Evolutionary conservation across 2,113 vertebrate species (phyloP).

Genomic region (Sminthopsis crassicaudata): DNA sequence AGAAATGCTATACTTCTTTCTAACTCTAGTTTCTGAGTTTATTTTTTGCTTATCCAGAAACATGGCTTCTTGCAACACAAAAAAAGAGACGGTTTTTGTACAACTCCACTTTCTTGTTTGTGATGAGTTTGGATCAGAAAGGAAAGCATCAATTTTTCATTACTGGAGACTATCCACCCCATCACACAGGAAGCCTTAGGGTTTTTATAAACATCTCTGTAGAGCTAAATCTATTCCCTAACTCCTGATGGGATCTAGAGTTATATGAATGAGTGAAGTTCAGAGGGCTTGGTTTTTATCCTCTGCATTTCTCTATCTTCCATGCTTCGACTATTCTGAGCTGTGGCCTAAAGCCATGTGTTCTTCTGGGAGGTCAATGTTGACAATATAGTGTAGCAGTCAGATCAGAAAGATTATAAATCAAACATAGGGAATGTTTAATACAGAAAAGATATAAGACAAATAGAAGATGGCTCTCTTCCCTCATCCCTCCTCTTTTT

Average conservation of each 20-base stretch:
- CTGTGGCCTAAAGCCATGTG: constrained; percentile 11
- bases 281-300: neutral
- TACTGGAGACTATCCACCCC: neutral
- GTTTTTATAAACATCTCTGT: neutral
- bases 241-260: neutral
- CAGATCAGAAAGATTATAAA: constrained; percentile 34
- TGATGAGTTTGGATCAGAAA: neutral
- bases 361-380: neutral
- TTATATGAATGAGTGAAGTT: neutral
- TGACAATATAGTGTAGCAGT: neutral
- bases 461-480: neutral
- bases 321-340: constrained; percentile 8
- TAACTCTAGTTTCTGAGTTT: constrained; percentile 3
- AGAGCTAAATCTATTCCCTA: neutral
- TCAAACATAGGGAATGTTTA: constrained; percentile 31
- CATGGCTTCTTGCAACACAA: neutral
- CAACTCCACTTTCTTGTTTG: neutral
- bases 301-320: neutral
- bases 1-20: neutral
- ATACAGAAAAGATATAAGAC: constrained; percentile 14
- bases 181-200: neutral
- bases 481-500: neutral
- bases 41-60: neutral
- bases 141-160: neutral
- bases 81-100: neutral